Evolutionary conservation across 2,797 vertebrate genomes (phyloP).

Genomic region (Anableps anableps): DNA sequence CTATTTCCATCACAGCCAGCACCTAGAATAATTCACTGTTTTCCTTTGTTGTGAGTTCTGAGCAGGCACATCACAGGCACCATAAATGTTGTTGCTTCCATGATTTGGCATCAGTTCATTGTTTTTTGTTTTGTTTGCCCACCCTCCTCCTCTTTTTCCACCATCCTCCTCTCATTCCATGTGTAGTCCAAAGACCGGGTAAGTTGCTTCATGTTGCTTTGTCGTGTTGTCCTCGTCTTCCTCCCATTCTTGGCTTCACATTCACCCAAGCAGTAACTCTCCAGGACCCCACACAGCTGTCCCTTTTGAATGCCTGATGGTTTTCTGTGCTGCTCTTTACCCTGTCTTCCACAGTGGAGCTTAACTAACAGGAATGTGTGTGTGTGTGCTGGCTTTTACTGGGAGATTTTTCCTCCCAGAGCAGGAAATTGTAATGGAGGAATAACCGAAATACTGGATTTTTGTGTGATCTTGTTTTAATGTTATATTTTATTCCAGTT

Average conservation of each 20-base stretch:
- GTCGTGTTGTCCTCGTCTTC: conserved; percentile 57
- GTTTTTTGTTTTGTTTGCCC: conserved; percentile 57
- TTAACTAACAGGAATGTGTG: conserved; percentile 75
- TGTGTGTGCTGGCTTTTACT: conserved; percentile 54
- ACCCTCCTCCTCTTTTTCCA: conserved; percentile 53
- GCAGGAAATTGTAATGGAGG: conserved; percentile 44
- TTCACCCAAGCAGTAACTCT: conserved; percentile 46
- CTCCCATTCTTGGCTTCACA: conserved; percentile 41
- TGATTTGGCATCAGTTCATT: conserved; percentile 56
- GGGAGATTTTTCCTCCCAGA: conserved; percentile 41
- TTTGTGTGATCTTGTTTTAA: conserved; percentile 7
- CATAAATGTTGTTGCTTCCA: conserved; percentile 60
- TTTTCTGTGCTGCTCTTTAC: conserved; percentile 59
- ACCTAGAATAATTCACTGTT: conserved; percentile 16
- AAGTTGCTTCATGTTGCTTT: conserved; percentile 81
- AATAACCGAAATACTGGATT: neutral
- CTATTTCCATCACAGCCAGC: conserved; percentile 12
- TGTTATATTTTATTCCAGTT: neutral
- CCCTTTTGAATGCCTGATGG: conserved; percentile 56
- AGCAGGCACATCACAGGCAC: conserved; percentile 15
- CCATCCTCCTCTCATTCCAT: conserved; percentile 76
- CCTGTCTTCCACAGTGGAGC: conserved; percentile 60
- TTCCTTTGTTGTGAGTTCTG: conserved; percentile 17
- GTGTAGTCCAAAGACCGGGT: conserved; percentile 89
- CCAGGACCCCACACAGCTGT: conserved; percentile 43